Conservation (phyloP, 2,113 vertebrate species). For the Leptosomus discolor region DNA sequence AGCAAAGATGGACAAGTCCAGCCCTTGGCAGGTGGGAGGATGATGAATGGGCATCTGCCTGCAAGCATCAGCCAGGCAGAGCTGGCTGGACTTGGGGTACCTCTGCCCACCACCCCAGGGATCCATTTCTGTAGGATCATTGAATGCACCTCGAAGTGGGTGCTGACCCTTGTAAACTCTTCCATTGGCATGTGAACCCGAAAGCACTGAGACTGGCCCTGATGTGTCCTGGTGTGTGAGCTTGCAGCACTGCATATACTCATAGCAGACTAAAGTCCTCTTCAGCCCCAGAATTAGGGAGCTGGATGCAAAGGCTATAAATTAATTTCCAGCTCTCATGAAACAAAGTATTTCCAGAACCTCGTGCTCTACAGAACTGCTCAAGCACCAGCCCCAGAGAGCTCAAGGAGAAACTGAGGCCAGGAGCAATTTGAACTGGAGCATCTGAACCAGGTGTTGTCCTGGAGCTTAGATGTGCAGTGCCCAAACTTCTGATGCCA, state of each 20-base stretch:
- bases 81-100: not conserved
- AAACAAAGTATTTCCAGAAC: not conserved
- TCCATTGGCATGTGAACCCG: not conserved
- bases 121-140: not conserved
- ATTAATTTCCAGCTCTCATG: not conserved
- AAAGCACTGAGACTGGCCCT: not conserved
- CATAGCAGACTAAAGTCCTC: not conserved
- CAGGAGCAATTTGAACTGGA: not conserved
- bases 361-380: not conserved
- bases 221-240: accelerated
- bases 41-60: not conserved
- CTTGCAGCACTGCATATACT: not conserved
- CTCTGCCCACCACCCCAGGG: not conserved
- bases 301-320: not conserved
- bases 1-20: not conserved
- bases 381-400: not conserved
- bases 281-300: not conserved
- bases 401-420: not conserved
- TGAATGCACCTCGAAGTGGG: not conserved
- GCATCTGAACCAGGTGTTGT: accelerated
- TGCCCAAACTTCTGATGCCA: not conserved
- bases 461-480: accelerated
- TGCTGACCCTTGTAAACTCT: not conserved
- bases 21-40: not conserved
- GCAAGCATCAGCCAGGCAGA: not conserved